Evolutionary conservation across 2,888 invertebrate species (phyloP).

Genomic region (Epinotia ramella): DNA sequence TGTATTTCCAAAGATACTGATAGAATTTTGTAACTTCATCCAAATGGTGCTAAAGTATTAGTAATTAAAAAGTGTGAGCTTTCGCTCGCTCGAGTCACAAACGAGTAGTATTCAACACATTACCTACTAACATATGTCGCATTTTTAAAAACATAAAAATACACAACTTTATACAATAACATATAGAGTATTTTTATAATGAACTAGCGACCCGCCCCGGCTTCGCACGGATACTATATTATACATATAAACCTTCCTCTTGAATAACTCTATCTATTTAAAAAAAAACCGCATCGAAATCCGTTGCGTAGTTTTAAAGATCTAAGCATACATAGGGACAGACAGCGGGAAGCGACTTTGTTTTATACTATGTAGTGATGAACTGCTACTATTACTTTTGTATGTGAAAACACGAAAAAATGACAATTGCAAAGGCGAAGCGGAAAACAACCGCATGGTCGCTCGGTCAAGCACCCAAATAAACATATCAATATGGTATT

Average conservation of each 20-base stretch:
- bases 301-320: too few species aligned
- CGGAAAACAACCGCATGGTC: neutral
- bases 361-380: too few species aligned
- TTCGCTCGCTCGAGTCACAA: conserved; percentile 49
- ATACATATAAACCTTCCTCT: too few species aligned
- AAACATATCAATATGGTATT: neutral
- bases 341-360: too few species aligned
- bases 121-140: conserved; percentile 9
- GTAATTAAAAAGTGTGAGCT: conserved; percentile 49
- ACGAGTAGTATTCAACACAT: conserved; percentile 27
- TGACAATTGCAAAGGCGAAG: conserved; percentile 3
- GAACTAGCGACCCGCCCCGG: too few species aligned
- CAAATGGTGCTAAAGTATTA: conserved; percentile 80
- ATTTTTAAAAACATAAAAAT: conserved; percentile 45
- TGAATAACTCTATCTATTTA: too few species aligned
- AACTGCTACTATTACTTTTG: neutral
- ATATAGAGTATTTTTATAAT: conserved; percentile 45
- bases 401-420: neutral
- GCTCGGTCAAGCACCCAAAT: neutral
- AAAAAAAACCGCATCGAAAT: too few species aligned
- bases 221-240: too few species aligned
- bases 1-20: conserved; percentile 71
- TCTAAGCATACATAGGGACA: too few species aligned
- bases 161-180: conserved; percentile 34
- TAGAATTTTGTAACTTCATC: conserved; percentile 67